phyloP scores from a whole-genome alignment of 2,888 invertebrate species.

The Myathropa florea region DNA sequence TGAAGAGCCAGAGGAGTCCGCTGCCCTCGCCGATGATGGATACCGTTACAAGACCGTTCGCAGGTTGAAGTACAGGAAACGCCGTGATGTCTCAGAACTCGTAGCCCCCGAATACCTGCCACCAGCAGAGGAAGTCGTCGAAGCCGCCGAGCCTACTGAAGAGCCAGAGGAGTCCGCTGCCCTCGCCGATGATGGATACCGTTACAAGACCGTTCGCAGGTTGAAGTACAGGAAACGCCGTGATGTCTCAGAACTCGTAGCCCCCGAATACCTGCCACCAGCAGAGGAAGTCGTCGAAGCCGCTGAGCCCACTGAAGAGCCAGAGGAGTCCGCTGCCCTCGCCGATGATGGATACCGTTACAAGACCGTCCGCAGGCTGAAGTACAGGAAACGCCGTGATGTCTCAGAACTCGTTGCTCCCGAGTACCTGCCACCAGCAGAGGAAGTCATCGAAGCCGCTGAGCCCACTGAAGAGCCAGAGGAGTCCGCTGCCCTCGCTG shows the following conservation, averaged over 20 bases:
- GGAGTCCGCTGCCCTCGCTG: slow-evolving; percentile 74
- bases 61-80: slow-evolving; percentile 74
- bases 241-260: slow-evolving; percentile 32
- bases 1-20: slow-evolving; percentile 60
- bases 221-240: slow-evolving; percentile 45
- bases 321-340: slow-evolving; percentile 20
- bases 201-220: slow-evolving; percentile 72
- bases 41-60: slow-evolving; percentile 76
- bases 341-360: slow-evolving; percentile 47
- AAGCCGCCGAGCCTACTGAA: slow-evolving; percentile 49
- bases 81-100: slow-evolving; percentile 75
- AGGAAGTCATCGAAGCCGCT: neutral
- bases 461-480: slow-evolving; percentile 20
- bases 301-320: slow-evolving; percentile 4
- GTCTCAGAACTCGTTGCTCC: slow-evolving; percentile 42
- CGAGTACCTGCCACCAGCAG: slow-evolving; percentile 41
- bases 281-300: slow-evolving; percentile 24
- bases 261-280: slow-evolving; percentile 40
- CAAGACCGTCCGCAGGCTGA: slow-evolving; percentile 41
- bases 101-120: slow-evolving; percentile 41
- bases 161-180: slow-evolving; percentile 25
- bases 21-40: slow-evolving; percentile 73
- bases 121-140: slow-evolving; percentile 16
- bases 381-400: slow-evolving; percentile 49
- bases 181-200: slow-evolving; percentile 73